phyloP scores from a whole-genome alignment of 2,113 vertebrate genomes.

The Lepisosteus oculatus region DNA sequence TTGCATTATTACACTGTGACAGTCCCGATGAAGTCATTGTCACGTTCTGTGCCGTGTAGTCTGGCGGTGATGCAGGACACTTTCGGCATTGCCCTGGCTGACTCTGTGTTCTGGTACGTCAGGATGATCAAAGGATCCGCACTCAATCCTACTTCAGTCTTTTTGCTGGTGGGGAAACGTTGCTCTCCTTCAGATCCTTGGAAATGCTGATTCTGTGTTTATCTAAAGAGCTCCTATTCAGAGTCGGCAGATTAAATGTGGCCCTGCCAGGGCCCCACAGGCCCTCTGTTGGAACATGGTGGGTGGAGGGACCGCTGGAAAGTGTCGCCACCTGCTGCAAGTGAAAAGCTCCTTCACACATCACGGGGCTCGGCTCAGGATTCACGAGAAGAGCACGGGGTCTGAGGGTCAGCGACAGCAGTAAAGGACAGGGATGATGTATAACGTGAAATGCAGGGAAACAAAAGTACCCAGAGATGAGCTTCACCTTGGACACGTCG shows the following conservation, averaged over 20 bases:
- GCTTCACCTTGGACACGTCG: background rate
- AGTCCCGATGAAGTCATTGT: no score
- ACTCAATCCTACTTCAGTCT: background rate
- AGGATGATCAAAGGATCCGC: no score
- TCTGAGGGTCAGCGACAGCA: no score
- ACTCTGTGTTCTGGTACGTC: background rate
- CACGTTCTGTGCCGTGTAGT: no score
- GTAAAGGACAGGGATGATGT: no score
- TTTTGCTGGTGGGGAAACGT: slow-evolving; percentile 11
- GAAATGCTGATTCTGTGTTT: background rate
- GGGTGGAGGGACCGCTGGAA: background rate
- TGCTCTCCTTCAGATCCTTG: background rate
- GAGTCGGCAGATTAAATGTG: background rate
- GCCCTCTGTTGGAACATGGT: background rate
- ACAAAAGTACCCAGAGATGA: background rate
- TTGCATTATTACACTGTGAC: no score
- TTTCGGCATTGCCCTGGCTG: slow-evolving; percentile 1
- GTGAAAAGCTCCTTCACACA: no score
- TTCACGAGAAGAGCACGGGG: no score
- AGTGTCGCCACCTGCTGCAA: no score
- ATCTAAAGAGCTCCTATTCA: slow-evolving; percentile 7
- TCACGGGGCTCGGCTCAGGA: no score
- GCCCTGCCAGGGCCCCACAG: background rate
- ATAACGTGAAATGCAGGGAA: background rate
- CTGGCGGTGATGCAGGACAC: background rate